Conservation (phyloP, 2,888 invertebrate genomes). For the Marasmarcha lunaedactyla region DNA sequence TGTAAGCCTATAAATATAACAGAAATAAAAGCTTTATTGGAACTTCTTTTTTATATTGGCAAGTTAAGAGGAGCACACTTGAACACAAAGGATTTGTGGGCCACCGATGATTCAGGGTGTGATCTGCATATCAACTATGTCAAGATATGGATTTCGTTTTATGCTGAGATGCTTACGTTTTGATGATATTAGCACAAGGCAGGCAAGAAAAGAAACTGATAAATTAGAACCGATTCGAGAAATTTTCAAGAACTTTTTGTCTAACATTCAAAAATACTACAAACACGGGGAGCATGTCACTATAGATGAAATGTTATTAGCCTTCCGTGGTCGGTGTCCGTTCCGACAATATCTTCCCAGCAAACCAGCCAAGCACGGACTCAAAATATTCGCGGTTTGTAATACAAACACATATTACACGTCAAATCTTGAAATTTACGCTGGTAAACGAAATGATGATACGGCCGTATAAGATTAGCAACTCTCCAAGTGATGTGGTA, state of each 20-base stretch:
- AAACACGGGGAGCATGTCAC: conserved; percentile 7
- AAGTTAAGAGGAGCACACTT: too few relatives aligned
- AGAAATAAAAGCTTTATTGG: too few relatives aligned
- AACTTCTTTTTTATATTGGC: too few relatives aligned
- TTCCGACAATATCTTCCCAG: conserved; percentile 11
- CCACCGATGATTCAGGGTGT: too few relatives aligned
- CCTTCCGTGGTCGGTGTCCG: conserved; percentile 8
- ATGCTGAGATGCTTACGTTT: too few relatives aligned
- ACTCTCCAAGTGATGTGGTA: conserved; percentile 2
- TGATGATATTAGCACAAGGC: too few relatives aligned
- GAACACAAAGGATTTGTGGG: too few relatives aligned
- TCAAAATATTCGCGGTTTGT: conserved; percentile 7
- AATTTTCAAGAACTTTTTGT: neutral
- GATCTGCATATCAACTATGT: too few relatives aligned
- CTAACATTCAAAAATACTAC: conserved; percentile 4
- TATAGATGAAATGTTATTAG: conserved; percentile 9
- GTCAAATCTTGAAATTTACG: conserved; percentile 9
- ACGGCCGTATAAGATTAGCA: too few relatives aligned
- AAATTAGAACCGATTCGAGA: neutral
- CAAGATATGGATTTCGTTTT: too few relatives aligned
- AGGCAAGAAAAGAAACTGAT: neutral
- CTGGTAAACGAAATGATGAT: too few relatives aligned
- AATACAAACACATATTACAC: conserved; percentile 7
- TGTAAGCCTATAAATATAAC: too few relatives aligned
- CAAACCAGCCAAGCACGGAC: conserved; percentile 9